Evolutionary conservation across 1,140 invertebrate genomes (phyloP).

Genomic region (Oncopodura yosiiana): DNA sequence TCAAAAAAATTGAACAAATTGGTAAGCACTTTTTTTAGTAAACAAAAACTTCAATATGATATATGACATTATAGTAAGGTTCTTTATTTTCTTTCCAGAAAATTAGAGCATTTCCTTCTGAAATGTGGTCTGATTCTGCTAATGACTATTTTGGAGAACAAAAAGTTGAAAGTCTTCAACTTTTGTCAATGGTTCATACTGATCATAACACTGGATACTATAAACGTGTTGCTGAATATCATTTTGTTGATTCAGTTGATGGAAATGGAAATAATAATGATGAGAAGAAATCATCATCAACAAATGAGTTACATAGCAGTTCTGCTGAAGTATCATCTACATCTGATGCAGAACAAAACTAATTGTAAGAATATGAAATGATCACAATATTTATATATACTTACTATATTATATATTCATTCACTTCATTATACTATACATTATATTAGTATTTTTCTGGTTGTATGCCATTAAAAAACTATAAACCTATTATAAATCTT

Average conservation of each 20-base stretch:
- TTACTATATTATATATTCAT: too few relatives aligned
- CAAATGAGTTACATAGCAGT: too few relatives aligned
- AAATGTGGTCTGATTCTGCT: slow-evolving; percentile 16
- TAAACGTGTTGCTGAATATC: not conserved
- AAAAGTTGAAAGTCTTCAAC: slow-evolving; percentile 15
- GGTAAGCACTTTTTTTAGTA: not conserved
- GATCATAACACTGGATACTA: slow-evolving; percentile 23
- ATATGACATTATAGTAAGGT: not conserved
- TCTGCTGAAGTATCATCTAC: too few relatives aligned
- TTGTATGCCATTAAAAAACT: too few relatives aligned
- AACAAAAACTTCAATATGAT: not conserved
- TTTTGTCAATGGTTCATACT: slow-evolving; percentile 13
- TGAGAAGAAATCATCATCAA: too few relatives aligned
- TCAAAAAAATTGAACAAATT: slow-evolving; percentile 20
- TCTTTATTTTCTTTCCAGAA: slow-evolving; percentile 10
- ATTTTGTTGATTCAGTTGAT: not conserved
- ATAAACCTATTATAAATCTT: too few relatives aligned
- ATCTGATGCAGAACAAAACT: too few relatives aligned
- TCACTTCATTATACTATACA: too few relatives aligned
- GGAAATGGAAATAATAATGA: too few relatives aligned
- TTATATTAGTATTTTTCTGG: too few relatives aligned
- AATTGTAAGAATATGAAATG: too few relatives aligned
- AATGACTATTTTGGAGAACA: slow-evolving; percentile 18
- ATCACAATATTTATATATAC: too few relatives aligned
- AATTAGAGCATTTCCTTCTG: slow-evolving; percentile 20